Base-by-base conservation (phyloP, 1,140 invertebrate species). In the Steinernema feltiae region DNA sequence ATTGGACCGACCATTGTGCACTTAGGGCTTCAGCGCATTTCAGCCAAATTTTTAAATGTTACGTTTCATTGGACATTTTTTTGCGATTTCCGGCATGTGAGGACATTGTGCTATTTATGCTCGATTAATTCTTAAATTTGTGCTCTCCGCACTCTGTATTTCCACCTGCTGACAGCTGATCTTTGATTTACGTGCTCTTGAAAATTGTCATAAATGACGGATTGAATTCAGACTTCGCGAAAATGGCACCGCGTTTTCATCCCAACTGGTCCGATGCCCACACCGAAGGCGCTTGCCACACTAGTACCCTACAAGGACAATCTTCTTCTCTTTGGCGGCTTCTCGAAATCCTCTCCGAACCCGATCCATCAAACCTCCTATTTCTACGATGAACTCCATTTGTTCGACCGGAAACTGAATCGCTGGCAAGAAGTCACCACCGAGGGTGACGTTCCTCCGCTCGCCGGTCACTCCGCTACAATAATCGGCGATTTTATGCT, bases 211-310 rank as follows among this genome's bases (percentile, higher is more conserved):
- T n/a, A n/a, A n/a, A n/a, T 24, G 31, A 32, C 69, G n/a, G n/a
- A 70, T 27, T 35, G 27, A 78, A 82, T 75, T 72, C n/a, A 81
- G 76, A 32, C 78, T 32, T 27, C 32, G 70, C 46, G 76, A 72
- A 70, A 83, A 72, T 81, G 79, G 79, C 31, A 73, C 24, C 73
- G 76, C 48, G 72, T 81, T 21, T 69, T 81, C 27, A 78, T 73
- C 77, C 35, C 82, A 83, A 91, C 91, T 87, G 94, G 94, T 30
- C 92, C 91, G 41, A 97, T 97, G 89, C 96, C 96, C 31, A 93
- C 93, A 2, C 95, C 96, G 1, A 98, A 97, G 89, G 94, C 95
- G 72, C 94, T 93, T 87, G 93, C 94, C 41, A 92, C 92, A 27
- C 91, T 98, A 90, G 91, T 95, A 2, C 89, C 90, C 76, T 93